phyloP scores from a whole-genome alignment of 2,888 invertebrate genomes.

The Tipula lateralis region DNA sequence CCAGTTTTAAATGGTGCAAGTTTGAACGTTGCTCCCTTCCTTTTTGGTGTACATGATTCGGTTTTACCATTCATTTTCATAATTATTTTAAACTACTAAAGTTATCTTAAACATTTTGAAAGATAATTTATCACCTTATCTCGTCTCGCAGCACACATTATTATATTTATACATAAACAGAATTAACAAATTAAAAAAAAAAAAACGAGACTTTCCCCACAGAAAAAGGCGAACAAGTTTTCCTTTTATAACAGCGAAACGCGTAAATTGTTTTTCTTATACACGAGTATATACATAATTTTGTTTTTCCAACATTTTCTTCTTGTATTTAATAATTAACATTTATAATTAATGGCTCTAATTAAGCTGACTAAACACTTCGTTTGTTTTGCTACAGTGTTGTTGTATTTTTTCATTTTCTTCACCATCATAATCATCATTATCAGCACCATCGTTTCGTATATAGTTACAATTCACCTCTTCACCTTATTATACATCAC shows the following conservation, averaged over 20 bases:
- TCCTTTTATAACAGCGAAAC: background rate
- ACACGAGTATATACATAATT: background rate
- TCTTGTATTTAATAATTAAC: constrained; percentile 25
- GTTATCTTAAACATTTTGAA: too few species aligned
- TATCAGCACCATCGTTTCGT: background rate
- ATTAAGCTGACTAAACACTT: constrained; percentile 29
- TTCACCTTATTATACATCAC: background rate
- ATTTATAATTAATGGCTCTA: constrained; percentile 29
- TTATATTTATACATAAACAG: background rate
- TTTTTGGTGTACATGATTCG: too few species aligned
- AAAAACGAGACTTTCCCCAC: background rate
- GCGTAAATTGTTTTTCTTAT: background rate
- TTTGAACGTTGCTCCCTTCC: too few species aligned
- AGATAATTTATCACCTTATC: too few species aligned
- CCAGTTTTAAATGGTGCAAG: too few species aligned
- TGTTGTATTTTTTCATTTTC: background rate
- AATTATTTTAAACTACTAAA: too few species aligned
- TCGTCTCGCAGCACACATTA: too few species aligned
- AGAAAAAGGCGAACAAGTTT: background rate
- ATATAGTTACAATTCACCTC: background rate
- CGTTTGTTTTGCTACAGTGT: background rate
- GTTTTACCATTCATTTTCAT: too few species aligned
- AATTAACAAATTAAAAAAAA: background rate
- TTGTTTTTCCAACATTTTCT: background rate
- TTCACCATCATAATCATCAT: background rate